Percentiles rank a stretch among this genome's conserved stretches.
phyloP scores from a whole-genome alignment of 1,140 invertebrate species.

The Tribolium castaneum region DNA sequence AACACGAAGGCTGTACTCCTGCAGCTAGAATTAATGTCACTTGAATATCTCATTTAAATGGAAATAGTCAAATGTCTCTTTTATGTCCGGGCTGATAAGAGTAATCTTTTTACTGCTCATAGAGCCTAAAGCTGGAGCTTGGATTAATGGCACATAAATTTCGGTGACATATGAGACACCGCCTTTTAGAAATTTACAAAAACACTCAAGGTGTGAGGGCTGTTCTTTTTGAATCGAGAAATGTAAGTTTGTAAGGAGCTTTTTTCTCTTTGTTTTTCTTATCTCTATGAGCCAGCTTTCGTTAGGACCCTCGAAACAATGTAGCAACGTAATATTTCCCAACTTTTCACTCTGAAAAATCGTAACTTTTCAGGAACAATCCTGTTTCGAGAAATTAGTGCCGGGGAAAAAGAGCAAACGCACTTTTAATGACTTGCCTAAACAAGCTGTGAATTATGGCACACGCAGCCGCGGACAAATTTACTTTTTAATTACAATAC shows the following conservation, averaged over 20 bases:
- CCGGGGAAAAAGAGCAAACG: neutral
- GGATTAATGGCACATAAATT: neutral
- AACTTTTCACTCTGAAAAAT: constrained; percentile 13
- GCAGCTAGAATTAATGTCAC: constrained; percentile 11
- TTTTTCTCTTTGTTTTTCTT: constrained; percentile 18
- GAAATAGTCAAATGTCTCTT: constrained; percentile 23
- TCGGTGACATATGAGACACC: too few relatives aligned
- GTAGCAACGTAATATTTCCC: neutral
- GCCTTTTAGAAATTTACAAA: neutral
- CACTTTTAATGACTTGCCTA: constrained; percentile 20
- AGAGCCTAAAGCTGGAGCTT: neutral
- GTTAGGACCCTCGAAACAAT: neutral
- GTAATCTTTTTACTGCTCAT: neutral
- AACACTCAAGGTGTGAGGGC: neutral
- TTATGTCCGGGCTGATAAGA: constrained; percentile 10
- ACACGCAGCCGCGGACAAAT: too few relatives aligned
- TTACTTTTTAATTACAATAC: too few relatives aligned
- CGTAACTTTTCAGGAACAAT: neutral
- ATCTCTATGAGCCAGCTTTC: neutral
- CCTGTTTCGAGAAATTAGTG: constrained; percentile 20
- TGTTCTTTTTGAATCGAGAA: neutral
- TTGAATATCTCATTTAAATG: constrained; percentile 17
- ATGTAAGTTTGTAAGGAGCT: neutral
- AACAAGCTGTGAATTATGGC: constrained; percentile 8
- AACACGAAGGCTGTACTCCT: neutral